Evolutionary conservation across 1,140 invertebrate species (phyloP), one percentile per base, ranked within the genome.

Genomic region (Drosophila tropicalis): DNA sequence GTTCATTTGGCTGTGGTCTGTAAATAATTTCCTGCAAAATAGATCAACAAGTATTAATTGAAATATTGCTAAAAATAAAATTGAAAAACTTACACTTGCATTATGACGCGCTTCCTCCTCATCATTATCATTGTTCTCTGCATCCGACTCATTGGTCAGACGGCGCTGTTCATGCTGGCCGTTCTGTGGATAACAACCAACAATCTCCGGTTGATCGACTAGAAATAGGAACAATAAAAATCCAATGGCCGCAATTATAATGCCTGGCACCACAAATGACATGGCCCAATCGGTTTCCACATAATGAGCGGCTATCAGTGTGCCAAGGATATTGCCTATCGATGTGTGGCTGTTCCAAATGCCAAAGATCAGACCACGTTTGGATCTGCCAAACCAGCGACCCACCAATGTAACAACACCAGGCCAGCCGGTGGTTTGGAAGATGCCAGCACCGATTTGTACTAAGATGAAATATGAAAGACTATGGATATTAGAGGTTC

Each of bases 261-360:
- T 92, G n/a, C 97, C 97, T 5, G 98, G 98, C 57, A 98, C 95
- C 41, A 98, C 96, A 91, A 99, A 99, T 29, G 97, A 98, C 36
- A 97, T 92, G 1, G 97, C 96, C 98, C 98, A 99, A 91, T 98
- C 95, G 0, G 91, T 93, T 87, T 97, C 96, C 6, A 99, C 97
- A 93, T 96, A 99, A 41, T 94, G 90, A 0, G 96, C 97, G 7
- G 98, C 97, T 65, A 99, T 96, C 4, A 98, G 72, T 0, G 95
- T 94, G 40, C 97, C 98, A 56, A 99, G 90, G 90, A 99, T 99
- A 92, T 99, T 99, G 32, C 98, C 98, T 10, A 99, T 94, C 0
- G 97, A 98, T 0, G 98, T 99, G 81, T 99, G 98, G 1, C 98
- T 98, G 93, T 99, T 99, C 98, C 94, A 99, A 12, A 99, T 94